Percentiles rank a stretch among this genome's conserved stretches.
phyloP scores from a whole-genome alignment of 2,797 vertebrate species.

The Poliocrania exsul region DNA sequence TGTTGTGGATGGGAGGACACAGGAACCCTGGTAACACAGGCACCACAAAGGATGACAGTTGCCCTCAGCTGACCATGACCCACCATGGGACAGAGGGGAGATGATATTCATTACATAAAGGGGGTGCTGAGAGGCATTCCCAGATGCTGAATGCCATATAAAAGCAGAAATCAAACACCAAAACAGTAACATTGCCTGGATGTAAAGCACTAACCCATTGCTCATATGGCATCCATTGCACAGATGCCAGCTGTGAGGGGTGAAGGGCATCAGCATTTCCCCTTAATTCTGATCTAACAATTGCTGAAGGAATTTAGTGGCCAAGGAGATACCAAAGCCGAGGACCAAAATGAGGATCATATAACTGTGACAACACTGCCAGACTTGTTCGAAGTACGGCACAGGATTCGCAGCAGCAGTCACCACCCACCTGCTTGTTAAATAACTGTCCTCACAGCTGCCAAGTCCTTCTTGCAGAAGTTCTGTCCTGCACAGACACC shows the following conservation, averaged over 20 bases:
- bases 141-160: neutral
- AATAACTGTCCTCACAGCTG: neutral
- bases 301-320: neutral
- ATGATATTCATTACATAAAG: neutral
- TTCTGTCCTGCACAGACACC: neutral
- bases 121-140: neutral
- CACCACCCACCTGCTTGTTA: neutral
- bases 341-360: neutral
- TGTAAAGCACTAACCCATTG: neutral
- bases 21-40: neutral
- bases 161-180: neutral
- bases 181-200: neutral
- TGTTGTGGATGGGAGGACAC: neutral
- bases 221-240: neutral
- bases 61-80: neutral
- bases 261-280: neutral
- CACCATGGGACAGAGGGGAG: neutral
- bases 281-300: neutral
- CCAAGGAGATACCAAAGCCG: neutral
- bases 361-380: neutral
- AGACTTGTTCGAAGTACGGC: neutral
- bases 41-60: fast-evolving
- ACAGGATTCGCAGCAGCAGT: neutral
- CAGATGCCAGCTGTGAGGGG: neutral
- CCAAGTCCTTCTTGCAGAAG: neutral